A percentile compares a stretch with the other conserved stretches of the same genome.
These are phyloP conservation scores for Catharus minimus DNA, from an alignment of 2,113 vertebrate species.

Conservation along the genomic window DNA sequence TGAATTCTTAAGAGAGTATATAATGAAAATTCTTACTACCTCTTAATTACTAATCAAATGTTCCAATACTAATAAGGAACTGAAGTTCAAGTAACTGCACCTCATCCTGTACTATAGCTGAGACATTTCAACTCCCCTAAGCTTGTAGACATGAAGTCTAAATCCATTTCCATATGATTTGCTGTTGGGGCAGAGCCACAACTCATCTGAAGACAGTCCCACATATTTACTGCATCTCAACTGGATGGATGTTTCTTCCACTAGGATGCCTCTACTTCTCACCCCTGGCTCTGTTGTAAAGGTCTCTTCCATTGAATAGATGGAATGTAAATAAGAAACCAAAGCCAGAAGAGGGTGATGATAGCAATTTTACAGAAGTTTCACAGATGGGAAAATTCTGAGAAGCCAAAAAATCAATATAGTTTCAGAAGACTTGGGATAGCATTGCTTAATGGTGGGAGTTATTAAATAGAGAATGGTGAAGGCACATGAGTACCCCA, in stretches of 20 bases:
- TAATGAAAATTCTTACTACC: background rate
- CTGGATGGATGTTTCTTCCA: fast-evolving
- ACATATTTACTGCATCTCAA: background rate
- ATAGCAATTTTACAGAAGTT: background rate
- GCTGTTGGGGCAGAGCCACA: background rate
- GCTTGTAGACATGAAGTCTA: background rate
- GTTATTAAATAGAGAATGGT: background rate
- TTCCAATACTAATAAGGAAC: background rate
- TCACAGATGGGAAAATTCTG: background rate
- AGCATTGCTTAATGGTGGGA: background rate
- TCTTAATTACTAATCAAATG: background rate
- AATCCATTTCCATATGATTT: background rate
- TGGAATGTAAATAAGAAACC: background rate
- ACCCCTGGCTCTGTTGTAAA: background rate
- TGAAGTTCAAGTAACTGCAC: background rate
- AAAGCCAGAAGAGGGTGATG: background rate
- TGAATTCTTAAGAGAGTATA: background rate
- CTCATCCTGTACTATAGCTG: background rate
- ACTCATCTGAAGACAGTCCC: background rate
- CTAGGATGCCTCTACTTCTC: background rate
- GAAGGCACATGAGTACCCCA: background rate
- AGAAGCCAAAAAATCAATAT: background rate
- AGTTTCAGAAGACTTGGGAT: background rate
- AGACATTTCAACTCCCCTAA: background rate
- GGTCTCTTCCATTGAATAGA: background rate